phyloP scores from a whole-genome alignment of 2,888 invertebrate genomes.

The Nebria brevicollis region DNA sequence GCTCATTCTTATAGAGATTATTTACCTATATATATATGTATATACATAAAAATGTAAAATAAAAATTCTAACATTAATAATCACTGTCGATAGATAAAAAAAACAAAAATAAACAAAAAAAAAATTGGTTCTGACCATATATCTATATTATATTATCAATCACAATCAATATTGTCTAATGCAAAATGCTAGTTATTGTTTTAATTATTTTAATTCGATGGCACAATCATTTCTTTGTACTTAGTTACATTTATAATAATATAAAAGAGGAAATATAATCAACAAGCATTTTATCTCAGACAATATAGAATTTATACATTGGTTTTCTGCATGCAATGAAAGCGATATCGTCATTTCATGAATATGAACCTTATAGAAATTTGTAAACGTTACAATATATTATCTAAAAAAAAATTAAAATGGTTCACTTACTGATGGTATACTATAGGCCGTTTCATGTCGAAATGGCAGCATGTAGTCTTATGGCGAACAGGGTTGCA shows the following conservation, averaged over 20 bases:
- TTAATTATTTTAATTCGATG: slow-evolving; percentile 29
- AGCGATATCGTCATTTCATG: neutral
- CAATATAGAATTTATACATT: slow-evolving; percentile 37
- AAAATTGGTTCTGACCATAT: slow-evolving; percentile 35
- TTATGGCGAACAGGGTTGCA: no score
- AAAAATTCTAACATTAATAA: slow-evolving; percentile 41
- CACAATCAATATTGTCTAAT: slow-evolving; percentile 44
- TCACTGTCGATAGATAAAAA: slow-evolving; percentile 36
- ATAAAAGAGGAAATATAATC: slow-evolving; percentile 31
- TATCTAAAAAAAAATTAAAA: neutral
- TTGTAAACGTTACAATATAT: neutral
- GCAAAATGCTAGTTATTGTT: slow-evolving; percentile 25
- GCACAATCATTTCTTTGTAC: slow-evolving; percentile 43
- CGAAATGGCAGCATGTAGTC: no score
- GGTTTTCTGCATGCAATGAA: neutral
- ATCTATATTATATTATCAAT: slow-evolving; percentile 18
- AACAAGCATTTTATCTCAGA: slow-evolving; percentile 31
- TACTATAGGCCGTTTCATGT: no score
- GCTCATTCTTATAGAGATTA: neutral
- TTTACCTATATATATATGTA: slow-evolving; percentile 22
- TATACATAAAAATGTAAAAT: slow-evolving; percentile 43
- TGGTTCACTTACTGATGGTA: no score
- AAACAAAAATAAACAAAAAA: neutral
- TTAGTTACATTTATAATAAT: slow-evolving; percentile 36
- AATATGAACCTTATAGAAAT: neutral